Conservation (phyloP, 2,113 vertebrate genomes). For the Clarias magur region DNA sequence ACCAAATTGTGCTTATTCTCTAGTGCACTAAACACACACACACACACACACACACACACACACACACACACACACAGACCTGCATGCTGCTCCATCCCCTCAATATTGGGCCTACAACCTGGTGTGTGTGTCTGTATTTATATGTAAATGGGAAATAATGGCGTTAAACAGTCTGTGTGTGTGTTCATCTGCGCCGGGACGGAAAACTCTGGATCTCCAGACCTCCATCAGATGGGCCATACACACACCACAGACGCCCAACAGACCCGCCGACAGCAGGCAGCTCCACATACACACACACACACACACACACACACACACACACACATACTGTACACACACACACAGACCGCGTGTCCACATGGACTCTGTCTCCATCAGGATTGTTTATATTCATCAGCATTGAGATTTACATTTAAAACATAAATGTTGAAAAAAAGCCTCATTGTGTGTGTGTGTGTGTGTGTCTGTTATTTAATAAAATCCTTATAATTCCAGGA, state of each 20-base stretch:
- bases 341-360: slow-evolving; percentile 10
- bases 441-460: not conserved
- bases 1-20: not conserved
- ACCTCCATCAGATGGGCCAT: slow-evolving; percentile 50
- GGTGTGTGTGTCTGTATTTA: slow-evolving; percentile 77
- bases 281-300: slow-evolving; percentile 27
- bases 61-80: slow-evolving; percentile 46
- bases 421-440: not conserved
- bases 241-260: slow-evolving; percentile 40
- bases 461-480: too few relatives aligned
- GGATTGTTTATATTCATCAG: slow-evolving; percentile 2
- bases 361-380: not conserved
- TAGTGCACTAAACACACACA: slow-evolving; percentile 49
- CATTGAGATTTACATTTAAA: not conserved
- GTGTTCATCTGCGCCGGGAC: slow-evolving; percentile 40
- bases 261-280: slow-evolving; percentile 50
- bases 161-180: slow-evolving; percentile 79
- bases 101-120: slow-evolving; percentile 78
- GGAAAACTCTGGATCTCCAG: slow-evolving; percentile 35
- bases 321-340: slow-evolving; percentile 10
- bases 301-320: not conserved
- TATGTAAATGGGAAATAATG: slow-evolving; percentile 71
- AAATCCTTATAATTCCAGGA: not conserved
- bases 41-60: slow-evolving; percentile 56
- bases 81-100: slow-evolving; percentile 63